Evolutionary conservation across 1,140 invertebrate genomes (phyloP), one percentile per base, ranked within the genome.

Genomic region (Andrena cerasifolii): DNA sequence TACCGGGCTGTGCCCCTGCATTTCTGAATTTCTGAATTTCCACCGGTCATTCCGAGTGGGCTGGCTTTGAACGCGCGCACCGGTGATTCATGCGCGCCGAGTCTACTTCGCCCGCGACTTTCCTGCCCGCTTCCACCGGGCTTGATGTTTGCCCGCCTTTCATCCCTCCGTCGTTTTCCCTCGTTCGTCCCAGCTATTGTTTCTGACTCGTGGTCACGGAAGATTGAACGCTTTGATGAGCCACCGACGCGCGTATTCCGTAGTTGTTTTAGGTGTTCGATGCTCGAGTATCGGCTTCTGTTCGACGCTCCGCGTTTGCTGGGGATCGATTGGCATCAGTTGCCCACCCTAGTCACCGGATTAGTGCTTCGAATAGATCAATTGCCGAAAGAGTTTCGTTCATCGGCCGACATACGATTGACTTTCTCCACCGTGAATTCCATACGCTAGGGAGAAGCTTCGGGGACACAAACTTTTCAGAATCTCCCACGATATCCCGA

Each of bases 1-100:
- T 82, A 78, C 49, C 79, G 49, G 21, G 56, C 43, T n/a, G n/a
- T 63, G 73, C 54, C 79, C 53, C 49, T 71, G n/a, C 36, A 10
- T 10, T 40, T 10, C 36, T 40, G 75, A 79, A 83, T 79, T 82
- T 83, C 74, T 47, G 80, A 78, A 83, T 83, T 84, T 84, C 76
- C 70, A 67, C 7, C 59, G 61, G 65, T 74, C 63, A 71, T 82
- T 74, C 40, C 49, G 45, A 36, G 51, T 24, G 51, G 36, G 63
- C 80, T 63, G 36, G 79, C 80, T 83, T 82, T 78, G 67, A 83
- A 83, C 82, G 54, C 74, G 49, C 72, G 71, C 73, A 26, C 61
- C 31, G 40, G 54, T 43, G 61, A 43, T 43, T 51, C 74, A 49
- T 71, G 24, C 24, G 5, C 59, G 18, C 28, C n/a, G 59, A 8